Base-by-base conservation (phyloP, 1,140 invertebrate genomes). In the Ladona fulva region DNA sequence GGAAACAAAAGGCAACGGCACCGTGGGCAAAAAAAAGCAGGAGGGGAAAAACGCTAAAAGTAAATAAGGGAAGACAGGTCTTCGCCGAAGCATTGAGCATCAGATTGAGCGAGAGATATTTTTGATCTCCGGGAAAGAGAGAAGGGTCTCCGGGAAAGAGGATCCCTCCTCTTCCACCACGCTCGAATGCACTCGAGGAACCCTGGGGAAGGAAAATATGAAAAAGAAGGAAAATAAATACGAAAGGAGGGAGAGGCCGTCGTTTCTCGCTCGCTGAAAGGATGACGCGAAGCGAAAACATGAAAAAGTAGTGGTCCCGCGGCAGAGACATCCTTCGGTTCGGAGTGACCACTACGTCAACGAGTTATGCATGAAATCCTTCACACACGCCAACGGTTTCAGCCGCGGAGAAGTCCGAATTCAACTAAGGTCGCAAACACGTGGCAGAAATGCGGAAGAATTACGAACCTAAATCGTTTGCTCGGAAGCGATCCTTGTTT, bases 91-190 rank as follows among this genome's bases (percentile, higher is more conserved):
- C 52, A 66, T 22, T 66, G 52, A 66, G 52, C 52, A 66, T 66
- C 52, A 66, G 52, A 22, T 66, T 66, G 52, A 66, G 52, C 52
- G 52, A 66, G 52, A 66, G 52, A 66, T 66, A 66, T 66, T 66
- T 22, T 22, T 16, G n/a, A 66, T 66, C n/a, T 66, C 3, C n/a
- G 52, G 14, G 12, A 16, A 22, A 12, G 12, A 12, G 12, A 12
- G 52, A 12, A 22, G 14, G n/a, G n/a, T n/a, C n/a, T n/a, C n/a
- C n/a, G n/a, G n/a, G n/a, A 66, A 66, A 66, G 14, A 66, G n/a
- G 52, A 66, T 66, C 52, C 29, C 29, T 8, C 29, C 3, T 66
- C 52, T 66, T 66, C n/a, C 14, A 6, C 3, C 52, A 66, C n/a
- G 52, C 52, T 66, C 52, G 52, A 66, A 66, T 66, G 52, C 52